Conservation (phyloP, 2,113 vertebrate genomes). For the Ictidomys tridecemlineatus region DNA sequence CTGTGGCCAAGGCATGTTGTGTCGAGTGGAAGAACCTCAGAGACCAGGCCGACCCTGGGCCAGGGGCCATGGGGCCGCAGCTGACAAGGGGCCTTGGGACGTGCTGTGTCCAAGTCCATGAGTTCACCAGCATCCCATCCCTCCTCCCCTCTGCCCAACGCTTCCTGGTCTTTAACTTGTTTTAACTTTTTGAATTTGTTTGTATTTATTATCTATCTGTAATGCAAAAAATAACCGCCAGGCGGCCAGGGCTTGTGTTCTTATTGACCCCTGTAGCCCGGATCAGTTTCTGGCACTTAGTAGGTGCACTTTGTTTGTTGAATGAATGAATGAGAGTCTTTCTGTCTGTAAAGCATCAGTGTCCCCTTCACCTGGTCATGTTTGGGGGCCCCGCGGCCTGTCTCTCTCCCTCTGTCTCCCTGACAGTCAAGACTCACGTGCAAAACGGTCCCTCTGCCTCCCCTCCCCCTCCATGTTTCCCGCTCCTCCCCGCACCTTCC, state of each 20-base stretch:
- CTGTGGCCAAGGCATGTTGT: rapidly evolving
- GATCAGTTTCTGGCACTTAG: too few relatives aligned
- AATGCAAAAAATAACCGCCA: neutral
- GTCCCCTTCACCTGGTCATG: rapidly evolving
- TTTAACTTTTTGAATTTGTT: too few relatives aligned
- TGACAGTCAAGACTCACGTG: too few relatives aligned
- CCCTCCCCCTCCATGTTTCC: neutral
- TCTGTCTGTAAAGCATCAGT: too few relatives aligned
- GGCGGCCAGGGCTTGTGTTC: rapidly evolving
- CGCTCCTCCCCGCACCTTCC: neutral
- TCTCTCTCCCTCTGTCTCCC: neutral
- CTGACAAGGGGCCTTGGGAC: neutral
- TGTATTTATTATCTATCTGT: neutral
- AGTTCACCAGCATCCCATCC: rapidly evolving
- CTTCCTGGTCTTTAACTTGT: too few relatives aligned
- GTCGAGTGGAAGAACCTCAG: rapidly evolving
- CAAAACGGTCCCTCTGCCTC: rapidly evolving
- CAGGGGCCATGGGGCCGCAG: rapidly evolving
- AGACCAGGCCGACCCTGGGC: rapidly evolving
- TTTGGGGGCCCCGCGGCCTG: neutral
- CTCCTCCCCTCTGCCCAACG: too few relatives aligned
- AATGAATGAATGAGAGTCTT: neutral
- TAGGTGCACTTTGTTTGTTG: neutral
- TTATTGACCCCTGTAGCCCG: neutral
- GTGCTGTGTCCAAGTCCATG: rapidly evolving